phyloP scores from a whole-genome alignment of 2,113 vertebrate genomes.

The Hoplias malabaricus region DNA sequence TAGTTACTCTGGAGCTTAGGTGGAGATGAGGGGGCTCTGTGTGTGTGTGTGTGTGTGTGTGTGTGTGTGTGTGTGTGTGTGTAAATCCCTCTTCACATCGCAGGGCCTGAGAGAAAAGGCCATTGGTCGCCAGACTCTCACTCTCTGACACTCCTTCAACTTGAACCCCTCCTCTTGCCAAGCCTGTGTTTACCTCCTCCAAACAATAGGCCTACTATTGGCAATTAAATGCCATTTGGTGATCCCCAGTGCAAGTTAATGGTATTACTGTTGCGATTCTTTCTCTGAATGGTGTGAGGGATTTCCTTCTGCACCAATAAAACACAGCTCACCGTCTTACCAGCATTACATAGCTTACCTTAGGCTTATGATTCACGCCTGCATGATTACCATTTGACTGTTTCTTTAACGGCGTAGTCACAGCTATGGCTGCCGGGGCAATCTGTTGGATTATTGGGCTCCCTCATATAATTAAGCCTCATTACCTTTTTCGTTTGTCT shows the following conservation, averaged over 20 bases:
- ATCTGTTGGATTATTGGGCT: slow-evolving; percentile 27
- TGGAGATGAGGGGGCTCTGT: slow-evolving; percentile 66
- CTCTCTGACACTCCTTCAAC: slow-evolving; percentile 70
- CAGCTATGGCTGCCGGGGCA: slow-evolving; percentile 56
- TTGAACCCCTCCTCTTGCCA: slow-evolving; percentile 62
- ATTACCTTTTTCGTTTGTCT: slow-evolving; percentile 46
- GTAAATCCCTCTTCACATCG: slow-evolving; percentile 54
- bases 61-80: slow-evolving; percentile 46
- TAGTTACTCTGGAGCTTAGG: slow-evolving; percentile 97
- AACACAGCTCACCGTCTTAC: slow-evolving; percentile 79
- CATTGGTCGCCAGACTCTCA: slow-evolving; percentile 75
- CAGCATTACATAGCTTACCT: slow-evolving; percentile 82
- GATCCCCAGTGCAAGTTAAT: slow-evolving; percentile 80
- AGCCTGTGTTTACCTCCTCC: slow-evolving; percentile 71
- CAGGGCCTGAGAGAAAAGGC: slow-evolving; percentile 60
- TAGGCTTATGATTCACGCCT: slow-evolving; percentile 79
- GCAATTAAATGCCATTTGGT: slow-evolving; percentile 81
- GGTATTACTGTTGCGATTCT: slow-evolving; percentile 80
- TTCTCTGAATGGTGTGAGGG: slow-evolving; percentile 77
- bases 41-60: slow-evolving; percentile 68
- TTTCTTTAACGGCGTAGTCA: slow-evolving; percentile 66
- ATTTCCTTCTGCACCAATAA: slow-evolving; percentile 79
- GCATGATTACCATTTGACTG: slow-evolving; percentile 78
- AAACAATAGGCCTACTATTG: slow-evolving; percentile 78
- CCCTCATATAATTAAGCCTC: slow-evolving; percentile 39